Percentiles rank a stretch among this genome's conserved stretches.
phyloP scores from a whole-genome alignment of 2,888 invertebrate species.

The Eupithecia subumbrata region DNA sequence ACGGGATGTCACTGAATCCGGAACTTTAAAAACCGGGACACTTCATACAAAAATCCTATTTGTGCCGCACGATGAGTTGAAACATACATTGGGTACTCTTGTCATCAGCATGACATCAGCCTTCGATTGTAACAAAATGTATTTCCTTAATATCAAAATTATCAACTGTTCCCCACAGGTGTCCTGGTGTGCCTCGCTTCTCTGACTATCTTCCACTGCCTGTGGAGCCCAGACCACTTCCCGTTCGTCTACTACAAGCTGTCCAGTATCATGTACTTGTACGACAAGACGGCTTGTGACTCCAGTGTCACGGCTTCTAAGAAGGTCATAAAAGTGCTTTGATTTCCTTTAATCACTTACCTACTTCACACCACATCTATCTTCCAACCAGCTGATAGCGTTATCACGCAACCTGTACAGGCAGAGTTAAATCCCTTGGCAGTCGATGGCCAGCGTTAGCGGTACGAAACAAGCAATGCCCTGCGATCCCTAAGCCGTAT shows the following conservation, averaged over 20 bases:
- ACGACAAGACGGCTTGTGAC: conserved; percentile 64
- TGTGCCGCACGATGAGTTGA: no score
- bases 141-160: neutral
- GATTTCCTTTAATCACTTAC: neutral
- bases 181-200: conserved; percentile 53
- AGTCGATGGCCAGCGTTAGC: neutral
- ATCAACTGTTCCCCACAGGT: conserved; percentile 50
- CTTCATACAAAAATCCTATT: no score
- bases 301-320: conserved; percentile 40
- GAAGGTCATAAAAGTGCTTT: neutral
- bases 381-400: neutral
- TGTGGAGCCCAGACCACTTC: conserved; percentile 60
- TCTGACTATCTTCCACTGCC: conserved; percentile 56
- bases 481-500: no score
- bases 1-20: no score
- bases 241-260: conserved; percentile 61
- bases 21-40: no score
- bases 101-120: no score
- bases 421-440: no score
- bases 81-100: no score
- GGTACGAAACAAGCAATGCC: neutral
- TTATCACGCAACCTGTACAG: neutral
- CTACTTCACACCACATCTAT: neutral
- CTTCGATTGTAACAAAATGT: no score
- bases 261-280: conserved; percentile 71